Conservation (phyloP, 2,113 vertebrate species). For the Pseudorasbora parva region DNA sequence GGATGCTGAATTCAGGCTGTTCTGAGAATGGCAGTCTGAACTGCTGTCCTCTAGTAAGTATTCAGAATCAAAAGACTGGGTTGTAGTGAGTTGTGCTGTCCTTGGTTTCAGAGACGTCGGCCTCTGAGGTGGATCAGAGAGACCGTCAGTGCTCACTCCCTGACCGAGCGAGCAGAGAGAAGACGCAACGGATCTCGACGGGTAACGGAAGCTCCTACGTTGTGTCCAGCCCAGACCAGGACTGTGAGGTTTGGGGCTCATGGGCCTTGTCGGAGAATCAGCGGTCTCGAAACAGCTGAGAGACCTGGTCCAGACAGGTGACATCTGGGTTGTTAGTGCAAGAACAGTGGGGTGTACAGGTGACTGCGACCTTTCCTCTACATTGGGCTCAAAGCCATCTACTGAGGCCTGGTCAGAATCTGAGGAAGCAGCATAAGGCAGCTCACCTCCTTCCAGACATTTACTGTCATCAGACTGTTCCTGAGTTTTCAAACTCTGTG, state of each 20-base stretch:
- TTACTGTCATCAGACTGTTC: constrained; percentile 52
- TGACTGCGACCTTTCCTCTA: constrained; percentile 65
- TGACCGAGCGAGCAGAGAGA: constrained; percentile 80
- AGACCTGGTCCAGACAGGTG: constrained; percentile 64
- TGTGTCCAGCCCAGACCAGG: constrained; percentile 66
- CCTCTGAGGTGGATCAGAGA: constrained; percentile 66
- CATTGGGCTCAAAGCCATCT: constrained; percentile 56
- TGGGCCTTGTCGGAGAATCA: constrained; percentile 76
- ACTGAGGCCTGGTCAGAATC: constrained; percentile 51
- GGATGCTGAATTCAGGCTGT: constrained; percentile 69
- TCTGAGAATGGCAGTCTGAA: constrained; percentile 68
- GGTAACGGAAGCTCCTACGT: constrained; percentile 65
- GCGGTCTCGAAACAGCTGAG: constrained; percentile 68
- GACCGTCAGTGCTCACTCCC: constrained; percentile 63
- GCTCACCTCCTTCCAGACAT: constrained; percentile 47
- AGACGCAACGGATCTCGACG: constrained; percentile 68
- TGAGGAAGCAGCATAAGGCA: constrained; percentile 60
- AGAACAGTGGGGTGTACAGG: constrained; percentile 55
- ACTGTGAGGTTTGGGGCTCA: constrained; percentile 83
- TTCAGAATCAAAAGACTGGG: constrained; percentile 70
- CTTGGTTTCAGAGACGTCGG: constrained; percentile 72
- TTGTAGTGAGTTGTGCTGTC: constrained; percentile 69
- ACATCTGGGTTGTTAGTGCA: constrained; percentile 41
- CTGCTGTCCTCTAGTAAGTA: constrained; percentile 71
- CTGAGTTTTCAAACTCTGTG: constrained; percentile 40